A percentile compares a stretch with the other conserved stretches of the same genome.
phyloP scores from a whole-genome alignment of 2,888 invertebrate genomes.

The Cetonia aurata region DNA sequence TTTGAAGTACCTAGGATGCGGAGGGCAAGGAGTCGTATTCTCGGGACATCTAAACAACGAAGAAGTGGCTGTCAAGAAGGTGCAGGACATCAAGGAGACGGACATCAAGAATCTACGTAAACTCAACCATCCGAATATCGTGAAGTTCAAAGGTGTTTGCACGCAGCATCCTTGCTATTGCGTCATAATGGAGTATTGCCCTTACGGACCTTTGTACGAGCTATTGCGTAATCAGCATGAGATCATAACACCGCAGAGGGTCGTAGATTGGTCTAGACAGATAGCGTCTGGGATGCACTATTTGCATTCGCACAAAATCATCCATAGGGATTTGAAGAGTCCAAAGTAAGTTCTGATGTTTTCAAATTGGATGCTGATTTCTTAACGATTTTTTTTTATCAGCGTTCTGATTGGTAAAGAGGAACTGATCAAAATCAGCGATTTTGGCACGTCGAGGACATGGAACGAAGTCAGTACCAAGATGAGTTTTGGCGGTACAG shows the following conservation, averaged over 20 bases:
- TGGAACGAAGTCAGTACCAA: constrained; percentile 95
- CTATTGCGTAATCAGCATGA: constrained; percentile 86
- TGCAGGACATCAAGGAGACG: constrained; percentile 91
- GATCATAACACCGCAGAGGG: constrained; percentile 85
- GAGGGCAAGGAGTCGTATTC: constrained; percentile 97
- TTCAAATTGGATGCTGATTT: constrained; percentile 33
- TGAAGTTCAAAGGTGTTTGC: constrained; percentile 93
- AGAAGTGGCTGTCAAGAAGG: constrained; percentile 96
- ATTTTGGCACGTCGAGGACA: constrained; percentile 96
- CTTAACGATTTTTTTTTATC: constrained; percentile 53
- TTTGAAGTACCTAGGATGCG: constrained; percentile 92
- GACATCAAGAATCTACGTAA: constrained; percentile 92
- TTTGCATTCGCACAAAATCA: constrained; percentile 95
- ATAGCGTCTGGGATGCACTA: constrained; percentile 98
- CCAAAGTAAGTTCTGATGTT: constrained; percentile 85
- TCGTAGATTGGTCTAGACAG: constrained; percentile 94
- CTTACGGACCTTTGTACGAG: constrained; percentile 94
- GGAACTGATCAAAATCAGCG: constrained; percentile 89
- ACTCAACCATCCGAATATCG: constrained; percentile 95
- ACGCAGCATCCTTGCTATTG: constrained; percentile 92
- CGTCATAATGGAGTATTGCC: constrained; percentile 99
- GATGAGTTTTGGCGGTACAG: constrained; percentile 99
- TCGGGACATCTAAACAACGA: constrained; percentile 86
- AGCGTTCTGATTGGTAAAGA: constrained; percentile 86
- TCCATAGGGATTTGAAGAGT: constrained; percentile 98